Base-by-base conservation (phyloP, 1,140 invertebrate genomes). In the Brachionus plicatilis region DNA sequence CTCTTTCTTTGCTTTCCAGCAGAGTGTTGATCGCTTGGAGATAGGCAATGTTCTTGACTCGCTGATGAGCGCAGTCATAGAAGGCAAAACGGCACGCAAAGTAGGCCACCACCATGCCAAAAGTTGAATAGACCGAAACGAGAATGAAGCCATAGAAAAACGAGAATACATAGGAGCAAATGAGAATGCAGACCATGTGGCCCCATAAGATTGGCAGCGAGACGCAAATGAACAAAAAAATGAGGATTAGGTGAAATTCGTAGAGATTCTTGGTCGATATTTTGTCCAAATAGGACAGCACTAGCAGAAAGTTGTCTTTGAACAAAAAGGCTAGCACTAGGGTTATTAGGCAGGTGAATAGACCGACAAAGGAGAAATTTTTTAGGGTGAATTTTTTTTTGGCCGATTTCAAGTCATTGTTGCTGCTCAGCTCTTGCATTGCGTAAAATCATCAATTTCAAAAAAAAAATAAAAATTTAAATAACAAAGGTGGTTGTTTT, bases 1-100 rank as follows among this genome's bases (percentile, higher is more conserved):
- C 79, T 41, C 65, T 60, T 65, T 82, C 79, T 29, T 82, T 68
- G 53, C 41, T 65, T 82, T 82, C 79, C 29, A 82, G 53, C 27
- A 82, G 37, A 37, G 7, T 65, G 53, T 56, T 82, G 33, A 82
- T 82, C 17, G 65, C 53, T 27, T 47, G 33, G 7, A 82, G 33
- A 82, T 82, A 82, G 29, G 53, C 9, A 17, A 68, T 56, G 24
- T 45, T 68, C n/a, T 82, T 82, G 24, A 82, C 53, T 60, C 79
- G 27, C 17, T 82, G 53, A 65, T 68, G 79, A 33, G 65, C 79
- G 14, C 50, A 82, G 1, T 82, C 79, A 56, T 82, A 82, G 27
- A 82, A 68, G n/a, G 43, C 43, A 29, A 56, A 68, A 1, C 79
- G 79, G 33, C 79, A 82, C 3, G 24, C 43, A 47, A 65, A 82